Base-by-base conservation (phyloP, 1,140 invertebrate species). In the Ladona fulva region DNA sequence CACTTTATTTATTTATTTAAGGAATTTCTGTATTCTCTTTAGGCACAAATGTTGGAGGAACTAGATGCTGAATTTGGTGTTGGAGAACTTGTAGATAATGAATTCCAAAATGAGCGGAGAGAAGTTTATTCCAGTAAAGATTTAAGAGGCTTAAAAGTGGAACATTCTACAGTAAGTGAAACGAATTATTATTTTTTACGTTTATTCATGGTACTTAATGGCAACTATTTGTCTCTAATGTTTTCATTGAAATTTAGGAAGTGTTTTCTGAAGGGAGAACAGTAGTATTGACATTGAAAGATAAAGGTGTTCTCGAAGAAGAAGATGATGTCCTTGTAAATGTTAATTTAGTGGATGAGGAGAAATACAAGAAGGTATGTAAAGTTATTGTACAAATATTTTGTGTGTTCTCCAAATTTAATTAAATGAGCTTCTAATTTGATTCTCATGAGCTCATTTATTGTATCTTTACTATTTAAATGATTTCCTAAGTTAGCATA, bases 21-120 rank as follows among this genome's bases (percentile, higher is more conserved):
- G n/a, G n/a, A n/a, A n/a, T n/a, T n/a, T n/a, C n/a, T n/a, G n/a
- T n/a, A 29, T 42, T 78, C 77, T 80, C 84, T 81, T 22, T 83
- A 95, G 93, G 96, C 95, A 59, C 96, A 96, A 86, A 89, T 95
- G 86, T 85, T 98, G 80, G 95, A 98, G 85, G 96, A 98, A 85
- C 89, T 99, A 86, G 97, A 99, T 87, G 93, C 91, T 83, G 95
- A 95, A 83, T 98, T 99, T 90, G 97, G 96, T 42, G 91, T 98
- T 78, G 89, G 91, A 11, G 92, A 92, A 80, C 86, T 98, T 14
- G 89, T 98, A 5, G 91, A 93, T 80, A 90, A 94, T 80, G 94
- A 96, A 83, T 90, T 92, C 78, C 83, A 86, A 76, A 88, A 88
- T 79, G 87, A 89, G 29, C 89, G 89, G 79, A 88, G 85, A 25